phyloP scores from a whole-genome alignment of 1,140 invertebrate species.

The Heliothis subflexa region DNA sequence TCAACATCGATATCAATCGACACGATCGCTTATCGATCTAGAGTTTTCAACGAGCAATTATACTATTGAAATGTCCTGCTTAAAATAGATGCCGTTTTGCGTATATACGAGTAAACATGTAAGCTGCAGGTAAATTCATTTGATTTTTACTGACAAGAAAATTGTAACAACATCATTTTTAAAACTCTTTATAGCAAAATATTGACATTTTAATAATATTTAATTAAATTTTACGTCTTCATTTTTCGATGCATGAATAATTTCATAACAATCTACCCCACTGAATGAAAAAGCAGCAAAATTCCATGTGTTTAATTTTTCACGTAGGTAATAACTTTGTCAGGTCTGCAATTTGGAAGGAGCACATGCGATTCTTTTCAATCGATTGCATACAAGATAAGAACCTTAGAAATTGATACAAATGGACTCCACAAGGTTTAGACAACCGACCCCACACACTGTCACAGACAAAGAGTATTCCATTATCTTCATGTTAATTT shows the following conservation, averaged over 20 bases:
- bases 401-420: background rate
- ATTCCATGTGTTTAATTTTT: no score
- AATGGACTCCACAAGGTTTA: background rate
- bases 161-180: no score
- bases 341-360: background rate
- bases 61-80: conserved; percentile 17
- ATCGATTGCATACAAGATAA: background rate
- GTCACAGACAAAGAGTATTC: background rate
- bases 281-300: no score
- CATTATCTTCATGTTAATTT: background rate
- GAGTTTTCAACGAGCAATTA: conserved; percentile 34
- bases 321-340: no score
- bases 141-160: no score
- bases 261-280: no score
- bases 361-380: background rate
- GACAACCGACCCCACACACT: background rate
- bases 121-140: no score
- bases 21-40: conserved; percentile 32
- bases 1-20: conserved; percentile 4
- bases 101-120: background rate
- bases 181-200: no score
- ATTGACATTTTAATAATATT: no score
- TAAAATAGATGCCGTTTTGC: conserved; percentile 7
- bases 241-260: no score
- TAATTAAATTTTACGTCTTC: no score